Evolutionary conservation across 2,888 invertebrate genomes (phyloP), one percentile per base, ranked within the genome.

Genomic region (Trachelus tabidus): DNA sequence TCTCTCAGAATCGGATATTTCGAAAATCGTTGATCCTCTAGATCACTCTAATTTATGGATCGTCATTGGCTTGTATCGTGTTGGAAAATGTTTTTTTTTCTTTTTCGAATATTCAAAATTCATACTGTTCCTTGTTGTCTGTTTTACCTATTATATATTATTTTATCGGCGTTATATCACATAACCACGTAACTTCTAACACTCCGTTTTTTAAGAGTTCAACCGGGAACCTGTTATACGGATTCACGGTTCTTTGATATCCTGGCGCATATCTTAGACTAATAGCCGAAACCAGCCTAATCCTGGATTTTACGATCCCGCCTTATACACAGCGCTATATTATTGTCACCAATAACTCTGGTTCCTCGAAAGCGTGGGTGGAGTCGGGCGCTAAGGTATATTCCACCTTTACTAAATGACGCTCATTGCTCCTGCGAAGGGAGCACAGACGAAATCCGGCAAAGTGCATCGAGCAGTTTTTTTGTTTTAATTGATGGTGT

Each of bases 211-310:
- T 56, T 56, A 56, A 56, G 40, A 56, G 40, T 56, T 56, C 40
- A 56, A 9, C 23, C 1, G 75, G 75, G 76, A 73, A 56, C 75
- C 73, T 73, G 34, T 68, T 34, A 30, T 75, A 37, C 75, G 73
- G 40, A 76, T 75, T 79, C 76, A 77, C 79, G 75, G 76, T 68
- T 83, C 78, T 84, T 75, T 83, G 79, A 83, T 81, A 84, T 84
- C 82, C 80, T 83, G 81, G 82, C 84, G 79, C 84, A 87, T 88
- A 89, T 86, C 85, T 89, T 85, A 87, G 83, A 84, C 86, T 87
- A 87, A 87, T 87, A 85, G 85, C 85, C 86, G 85, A 87, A 87
- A 87, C 86, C 83, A 81, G 82, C 83, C 85, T 88, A 89, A 89
- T 89, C 88, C 89, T 78, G 78, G 84, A 82, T 81, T 89, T 89